Evolutionary conservation across 2,888 invertebrate species (phyloP).

Genomic region (Hypolimnas misippus): DNA sequence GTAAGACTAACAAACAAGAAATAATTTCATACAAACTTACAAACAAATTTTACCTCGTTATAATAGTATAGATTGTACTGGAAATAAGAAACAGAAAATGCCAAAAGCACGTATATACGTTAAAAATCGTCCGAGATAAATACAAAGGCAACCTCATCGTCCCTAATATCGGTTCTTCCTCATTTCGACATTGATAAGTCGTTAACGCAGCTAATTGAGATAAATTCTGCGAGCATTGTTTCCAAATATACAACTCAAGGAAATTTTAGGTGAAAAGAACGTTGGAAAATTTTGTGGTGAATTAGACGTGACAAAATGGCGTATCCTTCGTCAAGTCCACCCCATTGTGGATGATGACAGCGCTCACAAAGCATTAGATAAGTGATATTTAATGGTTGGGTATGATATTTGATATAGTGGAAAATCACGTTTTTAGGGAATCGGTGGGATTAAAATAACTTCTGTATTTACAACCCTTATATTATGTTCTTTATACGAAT

Average conservation of each 20-base stretch:
- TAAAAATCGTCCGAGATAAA: neutral
- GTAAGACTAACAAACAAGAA: too few relatives aligned
- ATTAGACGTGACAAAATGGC: constrained; percentile 47
- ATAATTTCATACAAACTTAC: too few relatives aligned
- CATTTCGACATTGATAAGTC: constrained; percentile 59
- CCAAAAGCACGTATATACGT: neutral
- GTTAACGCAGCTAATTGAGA: constrained; percentile 58
- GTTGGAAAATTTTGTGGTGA: constrained; percentile 39
- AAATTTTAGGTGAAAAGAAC: constrained; percentile 14
- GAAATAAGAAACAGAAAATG: neutral
- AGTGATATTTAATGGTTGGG: constrained; percentile 9
- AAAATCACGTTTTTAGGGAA: neutral
- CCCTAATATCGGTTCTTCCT: constrained; percentile 33
- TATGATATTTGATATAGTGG: constrained; percentile 21
- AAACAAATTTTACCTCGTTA: too few relatives aligned
- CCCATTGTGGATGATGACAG: constrained; percentile 42
- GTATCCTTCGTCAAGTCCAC: constrained; percentile 45
- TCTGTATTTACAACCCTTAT: neutral
- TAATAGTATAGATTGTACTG: too few relatives aligned
- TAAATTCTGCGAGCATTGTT: constrained; percentile 45
- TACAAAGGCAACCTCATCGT: neutral
- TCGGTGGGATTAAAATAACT: neutral
- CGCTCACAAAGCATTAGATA: constrained; percentile 10
- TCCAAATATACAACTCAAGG: constrained; percentile 11
- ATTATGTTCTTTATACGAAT: neutral